Evolutionary conservation across 2,113 vertebrate genomes (phyloP), one percentile per base, ranked within the genome.

Genomic region (Beaufortia kweichowensis): DNA sequence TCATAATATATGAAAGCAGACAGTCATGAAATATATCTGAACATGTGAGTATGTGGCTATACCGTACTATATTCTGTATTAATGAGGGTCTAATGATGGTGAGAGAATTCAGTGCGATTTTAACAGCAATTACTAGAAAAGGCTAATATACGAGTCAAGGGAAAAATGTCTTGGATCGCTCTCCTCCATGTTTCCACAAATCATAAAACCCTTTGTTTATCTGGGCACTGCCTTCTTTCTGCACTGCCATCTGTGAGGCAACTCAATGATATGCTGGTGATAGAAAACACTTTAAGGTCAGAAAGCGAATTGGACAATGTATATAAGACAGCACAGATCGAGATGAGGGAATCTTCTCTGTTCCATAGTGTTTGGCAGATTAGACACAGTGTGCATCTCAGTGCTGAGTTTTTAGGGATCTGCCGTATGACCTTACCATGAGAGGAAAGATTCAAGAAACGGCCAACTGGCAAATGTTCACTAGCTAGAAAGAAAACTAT

Each of bases 191-290:
- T 53, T 56, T 78, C 73, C 76, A 75, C 75, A 83, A 79, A 79
- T 79, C 76, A 77, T 68, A 69, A 79, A 80, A 76, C 2, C 71
- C 65, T 66, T 79, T 79, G 66, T 81, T 81, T 81, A 46, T 77
- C 71, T 82, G 59, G 82, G 67, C 66, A 66, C 57, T 41, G 80
- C 68, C 80, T 56, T 39, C 29, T 50, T 31, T 70, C 26, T 74
- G 61, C 23, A n/a, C 63, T 63, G 76, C 43, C 73, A 79, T 61
- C 50, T 48, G 46, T 68, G 80, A 72, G 63, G 68, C 31, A 39
- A 21, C 29, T 75, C 59, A 77, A 76, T 72, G 59, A 75, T 73
- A 67, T 50, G 55, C 73, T 66, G 33, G 55, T 66, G 26, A 61
- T 74, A 73, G 15, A 64, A 46, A 55, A 39, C 28, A 67, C 15